Conservation (phyloP, 2,888 invertebrate genomes). For the Synergus itoensis region DNA sequence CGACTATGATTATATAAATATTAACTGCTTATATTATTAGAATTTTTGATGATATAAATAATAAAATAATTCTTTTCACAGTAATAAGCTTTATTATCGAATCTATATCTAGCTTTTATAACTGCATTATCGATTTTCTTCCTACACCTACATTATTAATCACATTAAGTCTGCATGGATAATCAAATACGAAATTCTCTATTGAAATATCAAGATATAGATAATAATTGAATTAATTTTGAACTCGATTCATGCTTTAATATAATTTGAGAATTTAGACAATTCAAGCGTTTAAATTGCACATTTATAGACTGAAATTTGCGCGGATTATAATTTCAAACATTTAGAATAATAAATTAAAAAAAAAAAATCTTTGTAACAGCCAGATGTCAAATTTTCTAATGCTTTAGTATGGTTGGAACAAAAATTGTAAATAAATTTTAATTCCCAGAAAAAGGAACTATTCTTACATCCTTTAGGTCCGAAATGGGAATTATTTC, state of each 20-base stretch:
- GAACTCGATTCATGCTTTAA: background rate
- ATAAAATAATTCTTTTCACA: too few species aligned
- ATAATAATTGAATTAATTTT: slow-evolving; percentile 29
- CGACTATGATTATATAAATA: too few species aligned
- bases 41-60: too few species aligned
- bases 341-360: too few species aligned
- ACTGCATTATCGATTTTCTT: background rate
- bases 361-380: too few species aligned
- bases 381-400: too few species aligned
- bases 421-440: too few species aligned
- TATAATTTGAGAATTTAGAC: background rate
- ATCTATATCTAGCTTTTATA: too few species aligned
- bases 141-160: slow-evolving; percentile 25
- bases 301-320: background rate
- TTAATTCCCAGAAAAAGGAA: background rate
- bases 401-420: too few species aligned
- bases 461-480: background rate
- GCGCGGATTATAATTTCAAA: background rate
- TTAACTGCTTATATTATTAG: too few species aligned
- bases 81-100: too few species aligned
- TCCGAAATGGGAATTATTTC: background rate
- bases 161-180: slow-evolving; percentile 25
- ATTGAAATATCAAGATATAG: background rate
- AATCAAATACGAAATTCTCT: background rate
- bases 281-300: too few species aligned